Conservation (phyloP, 2,888 invertebrate species). For the Diaprepes abbreviatus region DNA sequence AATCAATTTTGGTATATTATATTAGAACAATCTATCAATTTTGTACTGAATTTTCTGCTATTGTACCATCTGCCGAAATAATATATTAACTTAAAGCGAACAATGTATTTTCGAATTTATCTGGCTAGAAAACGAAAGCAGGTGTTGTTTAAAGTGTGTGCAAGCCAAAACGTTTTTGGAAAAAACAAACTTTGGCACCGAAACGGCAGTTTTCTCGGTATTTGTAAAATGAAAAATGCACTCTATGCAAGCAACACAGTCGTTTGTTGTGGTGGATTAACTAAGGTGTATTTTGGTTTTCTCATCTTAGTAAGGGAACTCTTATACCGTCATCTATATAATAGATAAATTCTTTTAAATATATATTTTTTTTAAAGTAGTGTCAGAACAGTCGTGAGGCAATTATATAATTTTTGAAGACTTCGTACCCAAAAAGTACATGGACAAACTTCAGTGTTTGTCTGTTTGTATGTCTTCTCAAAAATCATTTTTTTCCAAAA, state of each 20-base stretch:
- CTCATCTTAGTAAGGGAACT: conserved; percentile 5
- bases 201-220: conserved; percentile 28
- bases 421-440: not conserved
- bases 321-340: too few relatives aligned
- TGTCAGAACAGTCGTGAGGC: too few relatives aligned
- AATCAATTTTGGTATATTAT: too few relatives aligned
- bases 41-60: too few relatives aligned
- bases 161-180: conserved; percentile 46
- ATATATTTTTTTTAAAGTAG: too few relatives aligned
- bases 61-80: too few relatives aligned
- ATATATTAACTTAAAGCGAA: not conserved
- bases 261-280: conserved; percentile 11
- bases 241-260: conserved; percentile 10
- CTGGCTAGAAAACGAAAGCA: conserved; percentile 39
- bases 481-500: too few relatives aligned
- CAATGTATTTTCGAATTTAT: conserved; percentile 40
- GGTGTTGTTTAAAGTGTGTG: conserved; percentile 36
- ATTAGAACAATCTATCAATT: too few relatives aligned
- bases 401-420: too few relatives aligned
- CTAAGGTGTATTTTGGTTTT: conserved; percentile 7
- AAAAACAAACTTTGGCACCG: conserved; percentile 41
- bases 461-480: too few relatives aligned
- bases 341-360: too few relatives aligned
- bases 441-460: too few relatives aligned
- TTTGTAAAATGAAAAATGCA: conserved; percentile 40